A percentile compares a stretch with the other conserved stretches of the same genome.
phyloP scores from a whole-genome alignment of 2,797 vertebrate genomes.

The Argyrosomus regius region DNA sequence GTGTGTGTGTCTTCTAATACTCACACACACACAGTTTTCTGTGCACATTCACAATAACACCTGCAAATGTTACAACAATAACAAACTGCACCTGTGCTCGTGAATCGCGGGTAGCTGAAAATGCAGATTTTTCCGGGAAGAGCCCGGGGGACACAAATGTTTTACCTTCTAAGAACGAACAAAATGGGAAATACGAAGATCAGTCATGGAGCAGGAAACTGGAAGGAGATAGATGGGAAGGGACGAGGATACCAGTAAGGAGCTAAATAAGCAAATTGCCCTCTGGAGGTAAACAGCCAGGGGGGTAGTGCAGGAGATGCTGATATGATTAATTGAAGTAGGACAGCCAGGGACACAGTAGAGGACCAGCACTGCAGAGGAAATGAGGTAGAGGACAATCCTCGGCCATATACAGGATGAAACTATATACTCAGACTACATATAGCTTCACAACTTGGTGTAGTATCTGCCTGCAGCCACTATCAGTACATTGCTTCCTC shows the following conservation, averaged over 20 bases:
- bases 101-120: constrained; percentile 33
- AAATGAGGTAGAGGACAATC: constrained; percentile 78
- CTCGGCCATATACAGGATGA: constrained; percentile 66
- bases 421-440: constrained; percentile 61
- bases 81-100: constrained; percentile 23
- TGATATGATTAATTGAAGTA: constrained; percentile 86
- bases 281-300: constrained; percentile 79
- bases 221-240: constrained; percentile 61
- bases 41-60: constrained; percentile 20
- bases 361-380: constrained; percentile 73
- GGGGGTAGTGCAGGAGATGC: constrained; percentile 67
- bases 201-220: constrained; percentile 13
- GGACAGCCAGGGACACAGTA: constrained; percentile 79
- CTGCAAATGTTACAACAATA: constrained; percentile 25
- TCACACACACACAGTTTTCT: constrained; percentile 6
- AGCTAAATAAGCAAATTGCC: constrained; percentile 81
- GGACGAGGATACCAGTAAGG: constrained; percentile 52
- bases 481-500: constrained; percentile 71
- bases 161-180: constrained; percentile 9
- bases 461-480: constrained; percentile 68
- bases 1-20: neutral
- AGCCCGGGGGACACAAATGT: neutral
- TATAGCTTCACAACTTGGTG: constrained; percentile 67
- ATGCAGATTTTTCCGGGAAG: constrained; percentile 38
- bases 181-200: constrained; percentile 12